Conservation (phyloP, 2,797 vertebrate species). For the Adrianichthys oophorus region DNA sequence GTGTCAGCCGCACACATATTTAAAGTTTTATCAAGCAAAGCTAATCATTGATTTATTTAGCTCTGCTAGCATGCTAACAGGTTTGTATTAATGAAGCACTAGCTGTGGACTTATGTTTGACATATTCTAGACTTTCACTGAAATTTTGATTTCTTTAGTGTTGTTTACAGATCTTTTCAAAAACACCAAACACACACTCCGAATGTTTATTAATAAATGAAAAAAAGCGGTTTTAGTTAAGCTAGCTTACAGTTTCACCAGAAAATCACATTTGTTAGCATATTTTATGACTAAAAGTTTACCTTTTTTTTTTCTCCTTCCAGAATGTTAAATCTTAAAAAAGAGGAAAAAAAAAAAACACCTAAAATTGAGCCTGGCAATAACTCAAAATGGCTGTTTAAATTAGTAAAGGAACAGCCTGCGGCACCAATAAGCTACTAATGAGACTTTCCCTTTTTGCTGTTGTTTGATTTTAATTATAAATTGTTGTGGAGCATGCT, state of each 20-base stretch:
- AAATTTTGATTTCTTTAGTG: no score
- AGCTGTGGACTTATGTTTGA: no score
- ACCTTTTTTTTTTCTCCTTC: not conserved
- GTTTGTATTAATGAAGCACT: not conserved
- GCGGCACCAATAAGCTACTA: slow-evolving; percentile 56
- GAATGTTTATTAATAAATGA: no score
- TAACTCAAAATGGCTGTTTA: slow-evolving; percentile 39
- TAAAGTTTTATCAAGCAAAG: not conserved
- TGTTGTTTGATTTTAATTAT: slow-evolving; percentile 73
- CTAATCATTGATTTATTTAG: slow-evolving; percentile 9
- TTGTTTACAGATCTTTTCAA: no score
- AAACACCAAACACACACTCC: no score
- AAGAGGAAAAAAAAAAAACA: no score
- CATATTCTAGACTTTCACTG: no score
- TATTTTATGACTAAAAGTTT: no score
- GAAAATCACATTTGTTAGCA: no score
- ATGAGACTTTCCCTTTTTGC: slow-evolving; percentile 62
- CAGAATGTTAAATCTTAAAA: not conserved
- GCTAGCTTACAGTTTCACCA: no score
- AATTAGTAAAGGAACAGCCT: slow-evolving; percentile 61
- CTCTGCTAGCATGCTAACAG: slow-evolving; percentile 2
- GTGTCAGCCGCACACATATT: slow-evolving; percentile 12
- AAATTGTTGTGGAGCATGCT: slow-evolving; percentile 66
- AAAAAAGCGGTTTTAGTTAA: no score
- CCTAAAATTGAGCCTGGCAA: slow-evolving; percentile 28